Evolutionary conservation across 2,113 vertebrate genomes (phyloP), one percentile per base, ranked within the genome.

Genomic region (Falcunculus frontatus): DNA sequence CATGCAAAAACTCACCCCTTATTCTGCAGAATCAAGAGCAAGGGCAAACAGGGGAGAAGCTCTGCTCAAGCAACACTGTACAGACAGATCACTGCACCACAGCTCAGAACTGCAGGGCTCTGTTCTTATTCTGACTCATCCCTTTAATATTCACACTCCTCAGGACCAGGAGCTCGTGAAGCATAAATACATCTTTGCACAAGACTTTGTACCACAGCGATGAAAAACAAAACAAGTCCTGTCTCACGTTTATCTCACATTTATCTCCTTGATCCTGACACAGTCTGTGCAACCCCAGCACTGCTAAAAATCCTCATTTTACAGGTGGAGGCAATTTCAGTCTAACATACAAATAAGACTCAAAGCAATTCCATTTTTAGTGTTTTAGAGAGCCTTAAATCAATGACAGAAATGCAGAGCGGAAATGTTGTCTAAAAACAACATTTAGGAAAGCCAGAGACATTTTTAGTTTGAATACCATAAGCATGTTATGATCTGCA

Each of bases 201-300:
- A 65, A 60, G 62, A 22, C 32, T 33, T 11, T 20, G 32, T 27
- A 8, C 44, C 35, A 44, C 77, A 49, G 27, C 4, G 3, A 13
- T 11, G 68, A 33, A 20, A 73, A 72, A 1, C 29, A 74, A 70
- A 70, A 15, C 41, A 21, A 47, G 21, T 17, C 62, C 46, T 21
- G 56, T 29, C 39, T 42, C 69, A 16, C 3, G 0, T 17, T 60
- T 52, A n/a, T 25, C 77, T 65, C 20, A 0, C 8, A 4, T 32
- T 50, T 29, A 76, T 76, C 62, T 59, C 37, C 69, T n/a, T 9
- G 39, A 39, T 62, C 49, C 82, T 64, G 62, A 17, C 33, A 19
- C 32, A 35, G 23, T 1, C 59, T 23, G 33, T 37, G 10, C n/a
- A 56, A 41, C 7, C 59, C 9, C 6, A 60, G 52, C 69, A 4